Conservation (phyloP, 92 coral and sea anemone genomes). For the Phenganax marumi region DNA sequence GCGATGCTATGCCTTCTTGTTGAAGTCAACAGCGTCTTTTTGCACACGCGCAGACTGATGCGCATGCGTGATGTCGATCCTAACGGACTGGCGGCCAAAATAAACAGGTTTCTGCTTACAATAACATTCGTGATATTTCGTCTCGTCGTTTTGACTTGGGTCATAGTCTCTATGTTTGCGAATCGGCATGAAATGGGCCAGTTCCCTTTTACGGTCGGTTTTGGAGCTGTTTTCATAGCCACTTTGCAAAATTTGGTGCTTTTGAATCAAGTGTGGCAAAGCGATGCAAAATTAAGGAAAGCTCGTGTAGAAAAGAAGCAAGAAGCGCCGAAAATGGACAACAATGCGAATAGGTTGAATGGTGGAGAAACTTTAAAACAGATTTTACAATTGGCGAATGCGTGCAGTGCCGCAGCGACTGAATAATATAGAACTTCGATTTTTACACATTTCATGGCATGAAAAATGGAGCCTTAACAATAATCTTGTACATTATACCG, state of each 20-base stretch:
- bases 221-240: constrained; percentile 57
- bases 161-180: constrained; percentile 61
- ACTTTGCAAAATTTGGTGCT: constrained; percentile 61
- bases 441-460: no score
- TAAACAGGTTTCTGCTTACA: constrained; percentile 61
- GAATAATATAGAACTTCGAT: no score
- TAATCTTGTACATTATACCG: no score
- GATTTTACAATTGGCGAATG: constrained; percentile 5
- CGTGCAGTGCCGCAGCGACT: constrained; percentile 18
- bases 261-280: constrained; percentile 65
- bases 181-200: constrained; percentile 57
- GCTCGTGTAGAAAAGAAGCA: constrained; percentile 21
- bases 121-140: constrained; percentile 77
- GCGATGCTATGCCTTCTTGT: constrained; percentile 69
- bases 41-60: constrained; percentile 68
- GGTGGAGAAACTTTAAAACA: background rate
- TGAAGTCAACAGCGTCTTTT: constrained; percentile 84
- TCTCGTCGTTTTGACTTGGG: constrained; percentile 71
- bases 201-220: constrained; percentile 59
- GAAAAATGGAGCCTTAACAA: no score
- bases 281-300: constrained; percentile 50
- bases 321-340: constrained; percentile 22
- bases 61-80: constrained; percentile 64
- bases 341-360: background rate
- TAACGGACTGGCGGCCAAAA: constrained; percentile 50